Percentiles rank a stretch among this genome's conserved stretches.
Conservation (phyloP, 2,888 invertebrate species). For the Cerastis rubricosa region DNA sequence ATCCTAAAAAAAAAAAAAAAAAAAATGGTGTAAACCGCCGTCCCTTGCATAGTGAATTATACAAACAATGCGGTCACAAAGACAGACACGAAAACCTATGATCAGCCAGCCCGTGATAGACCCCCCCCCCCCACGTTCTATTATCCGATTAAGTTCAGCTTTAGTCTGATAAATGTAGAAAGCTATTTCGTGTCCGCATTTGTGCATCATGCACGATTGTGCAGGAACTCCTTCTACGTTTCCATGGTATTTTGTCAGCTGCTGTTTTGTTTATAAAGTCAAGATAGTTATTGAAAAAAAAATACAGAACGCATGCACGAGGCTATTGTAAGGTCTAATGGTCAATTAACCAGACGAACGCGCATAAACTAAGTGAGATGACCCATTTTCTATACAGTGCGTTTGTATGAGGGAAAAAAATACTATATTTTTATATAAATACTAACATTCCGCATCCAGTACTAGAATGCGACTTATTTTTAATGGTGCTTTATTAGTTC, state of each 20-base stretch:
- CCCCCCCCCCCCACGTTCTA: background rate
- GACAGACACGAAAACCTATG: background rate
- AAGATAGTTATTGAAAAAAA: background rate
- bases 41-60: background rate
- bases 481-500: background rate
- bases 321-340: constrained; percentile 1
- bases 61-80: background rate
- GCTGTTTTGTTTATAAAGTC: background rate
- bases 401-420: constrained; percentile 10
- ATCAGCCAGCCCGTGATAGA: no score
- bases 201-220: background rate
- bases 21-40: no score
- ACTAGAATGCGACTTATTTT: background rate
- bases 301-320: background rate
- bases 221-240: background rate
- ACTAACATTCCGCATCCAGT: background rate
- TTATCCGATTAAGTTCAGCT: background rate
- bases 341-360: constrained; percentile 39
- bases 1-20: no score
- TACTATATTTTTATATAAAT: background rate
- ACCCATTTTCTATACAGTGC: constrained; percentile 37
- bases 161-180: background rate
- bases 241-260: background rate
- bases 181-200: background rate
- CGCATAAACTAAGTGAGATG: constrained; percentile 31